phyloP scores from a whole-genome alignment of 2,888 invertebrate species.

The Calameuta idolon region DNA sequence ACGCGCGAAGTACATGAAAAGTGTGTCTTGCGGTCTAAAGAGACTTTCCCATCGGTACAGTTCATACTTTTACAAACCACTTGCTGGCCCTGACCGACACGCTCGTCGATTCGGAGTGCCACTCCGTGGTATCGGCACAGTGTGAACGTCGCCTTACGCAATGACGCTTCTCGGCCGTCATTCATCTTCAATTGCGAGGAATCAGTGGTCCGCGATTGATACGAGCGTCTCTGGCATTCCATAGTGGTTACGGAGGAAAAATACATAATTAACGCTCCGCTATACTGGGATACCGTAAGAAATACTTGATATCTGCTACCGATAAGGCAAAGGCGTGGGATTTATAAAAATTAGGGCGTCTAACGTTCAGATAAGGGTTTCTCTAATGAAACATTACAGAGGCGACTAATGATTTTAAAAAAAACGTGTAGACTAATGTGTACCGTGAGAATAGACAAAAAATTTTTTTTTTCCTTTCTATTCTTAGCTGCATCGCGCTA shows the following conservation, averaged over 20 bases:
- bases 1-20: background rate
- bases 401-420: background rate
- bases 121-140: background rate
- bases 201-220: slow-evolving; percentile 26
- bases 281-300: background rate
- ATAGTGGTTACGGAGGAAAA: background rate
- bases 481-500: too few relatives aligned
- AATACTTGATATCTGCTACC: background rate
- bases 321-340: background rate
- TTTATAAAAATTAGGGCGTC: background rate
- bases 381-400: background rate
- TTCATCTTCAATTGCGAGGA: slow-evolving; percentile 37
- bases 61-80: background rate
- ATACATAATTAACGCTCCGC: background rate
- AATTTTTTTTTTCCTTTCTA: too few relatives aligned
- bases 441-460: background rate
- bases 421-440: too few relatives aligned
- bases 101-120: background rate
- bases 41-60: background rate
- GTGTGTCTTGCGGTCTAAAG: background rate
- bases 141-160: background rate
- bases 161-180: background rate
- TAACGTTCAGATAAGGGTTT: background rate
- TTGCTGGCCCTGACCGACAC: background rate
- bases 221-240: background rate